A percentile compares a stretch with the other conserved stretches of the same genome.
These are phyloP conservation scores for Gerris lacustris DNA, from an alignment of 2,888 invertebrate species.

Conservation along the genomic window DNA sequence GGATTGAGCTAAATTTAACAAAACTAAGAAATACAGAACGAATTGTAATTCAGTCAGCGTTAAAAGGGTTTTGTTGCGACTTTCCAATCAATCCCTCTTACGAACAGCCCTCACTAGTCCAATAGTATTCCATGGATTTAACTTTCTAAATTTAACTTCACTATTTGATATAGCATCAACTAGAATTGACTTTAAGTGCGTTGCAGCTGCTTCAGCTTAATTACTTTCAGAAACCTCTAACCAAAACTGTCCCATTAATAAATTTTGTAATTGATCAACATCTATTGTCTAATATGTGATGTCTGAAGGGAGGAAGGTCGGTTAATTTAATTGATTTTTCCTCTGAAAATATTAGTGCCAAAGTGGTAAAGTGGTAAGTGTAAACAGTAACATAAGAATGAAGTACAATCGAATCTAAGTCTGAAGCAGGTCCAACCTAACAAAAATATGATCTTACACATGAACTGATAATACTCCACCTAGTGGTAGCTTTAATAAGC, in stretches of 20 bases:
- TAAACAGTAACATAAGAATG: background rate
- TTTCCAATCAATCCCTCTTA: background rate
- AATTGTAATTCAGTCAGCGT: too few relatives aligned
- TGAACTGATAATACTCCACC: background rate
- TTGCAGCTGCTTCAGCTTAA: background rate
- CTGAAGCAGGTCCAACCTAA: background rate
- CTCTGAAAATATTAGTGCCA: background rate
- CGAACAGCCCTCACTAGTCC: background rate
- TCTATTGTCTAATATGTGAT: background rate
- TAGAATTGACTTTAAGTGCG: background rate
- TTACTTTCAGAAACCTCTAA: background rate
- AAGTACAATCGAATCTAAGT: background rate
- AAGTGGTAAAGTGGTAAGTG: background rate
- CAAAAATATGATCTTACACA: background rate
- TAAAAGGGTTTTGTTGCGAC: background rate
- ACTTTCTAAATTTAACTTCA: too few relatives aligned
- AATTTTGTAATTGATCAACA: background rate
- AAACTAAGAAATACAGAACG: too few relatives aligned
- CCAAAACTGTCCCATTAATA: background rate
- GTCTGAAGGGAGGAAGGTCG: background rate
- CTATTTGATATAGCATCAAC: too few relatives aligned
- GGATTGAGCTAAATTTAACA: too few relatives aligned
- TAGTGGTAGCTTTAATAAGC: background rate
- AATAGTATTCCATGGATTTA: background rate
- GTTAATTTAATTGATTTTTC: too few relatives aligned